These are phyloP conservation scores for Strigamia maritima DNA, from an alignment of 2,888 invertebrate species.

Conservation along the genomic window DNA sequence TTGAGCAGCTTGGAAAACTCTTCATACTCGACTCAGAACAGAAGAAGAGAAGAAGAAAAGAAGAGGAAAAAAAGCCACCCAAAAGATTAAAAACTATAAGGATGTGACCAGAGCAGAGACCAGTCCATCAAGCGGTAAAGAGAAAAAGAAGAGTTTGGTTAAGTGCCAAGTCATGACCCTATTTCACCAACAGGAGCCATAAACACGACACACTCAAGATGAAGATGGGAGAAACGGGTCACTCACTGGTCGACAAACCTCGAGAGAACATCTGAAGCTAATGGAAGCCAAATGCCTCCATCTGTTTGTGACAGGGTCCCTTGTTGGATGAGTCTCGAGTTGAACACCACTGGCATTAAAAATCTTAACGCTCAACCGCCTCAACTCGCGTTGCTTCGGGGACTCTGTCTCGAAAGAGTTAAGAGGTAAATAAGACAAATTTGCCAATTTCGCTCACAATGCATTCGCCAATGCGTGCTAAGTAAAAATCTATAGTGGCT, in stretches of 20 bases:
- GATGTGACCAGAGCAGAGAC: constrained; percentile 1
- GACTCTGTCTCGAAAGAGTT: not conserved
- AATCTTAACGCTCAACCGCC: not conserved
- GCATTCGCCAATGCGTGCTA: constrained; percentile 25
- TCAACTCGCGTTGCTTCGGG: not conserved
- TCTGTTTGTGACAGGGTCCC: constrained; percentile 30
- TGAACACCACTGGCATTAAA: not conserved
- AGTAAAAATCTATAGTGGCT: constrained; percentile 12
- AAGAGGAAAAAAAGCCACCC: not conserved
- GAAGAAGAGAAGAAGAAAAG: not conserved
- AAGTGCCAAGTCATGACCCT: constrained; percentile 34
- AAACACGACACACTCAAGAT: constrained; percentile 31
- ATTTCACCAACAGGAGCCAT: constrained; percentile 31
- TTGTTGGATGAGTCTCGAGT: not conserved
- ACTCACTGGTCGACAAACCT: constrained; percentile 29
- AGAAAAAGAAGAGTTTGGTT: constrained; percentile 31
- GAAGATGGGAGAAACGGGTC: constrained; percentile 18
- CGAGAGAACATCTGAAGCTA: constrained; percentile 29
- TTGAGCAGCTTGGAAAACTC: too few species aligned
- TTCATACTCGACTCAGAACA: not conserved
- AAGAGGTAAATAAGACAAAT: constrained; percentile 20
- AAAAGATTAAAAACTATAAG: constrained; percentile 27
- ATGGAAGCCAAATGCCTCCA: constrained; percentile 34
- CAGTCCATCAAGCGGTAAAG: not conserved
- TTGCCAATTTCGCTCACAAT: constrained; percentile 28